Conservation (phyloP, 1,140 invertebrate species). For the Pseudomyrmex flavicornis region DNA sequence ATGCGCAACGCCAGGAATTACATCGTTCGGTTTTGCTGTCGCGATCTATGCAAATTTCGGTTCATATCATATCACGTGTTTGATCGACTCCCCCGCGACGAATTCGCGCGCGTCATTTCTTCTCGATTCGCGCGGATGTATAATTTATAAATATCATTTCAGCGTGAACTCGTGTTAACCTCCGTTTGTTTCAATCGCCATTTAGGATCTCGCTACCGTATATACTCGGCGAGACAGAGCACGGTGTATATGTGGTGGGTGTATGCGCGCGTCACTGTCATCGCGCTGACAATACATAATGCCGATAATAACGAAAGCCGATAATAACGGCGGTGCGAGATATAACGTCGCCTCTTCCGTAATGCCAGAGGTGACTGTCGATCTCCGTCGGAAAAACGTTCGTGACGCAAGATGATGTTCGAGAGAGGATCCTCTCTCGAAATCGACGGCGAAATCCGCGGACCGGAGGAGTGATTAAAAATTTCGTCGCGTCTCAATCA, state of each 20-base stretch:
- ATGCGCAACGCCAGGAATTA: constrained; percentile 21
- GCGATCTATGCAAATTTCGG: constrained; percentile 34
- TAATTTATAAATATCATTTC: constrained; percentile 2
- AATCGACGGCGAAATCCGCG: constrained; percentile 3
- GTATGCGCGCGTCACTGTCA: constrained; percentile 12
- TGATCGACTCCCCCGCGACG: not conserved
- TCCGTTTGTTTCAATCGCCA: constrained; percentile 15
- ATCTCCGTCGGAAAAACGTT: not conserved
- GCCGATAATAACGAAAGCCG: constrained; percentile 45
- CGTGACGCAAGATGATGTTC: constrained; percentile 17
- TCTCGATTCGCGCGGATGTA: constrained; percentile 9
- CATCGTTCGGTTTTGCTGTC: not conserved
- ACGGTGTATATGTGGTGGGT: not conserved
- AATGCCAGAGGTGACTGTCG: constrained; percentile 47
- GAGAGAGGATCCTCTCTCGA: not conserved
- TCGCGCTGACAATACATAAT: constrained; percentile 34
- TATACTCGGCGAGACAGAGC: not conserved
- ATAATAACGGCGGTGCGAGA: not conserved
- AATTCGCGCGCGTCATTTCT: not conserved
- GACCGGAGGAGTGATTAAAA: constrained; percentile 2
- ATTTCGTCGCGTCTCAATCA: not conserved
- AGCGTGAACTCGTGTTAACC: not conserved
- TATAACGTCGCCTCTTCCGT: constrained; percentile 51
- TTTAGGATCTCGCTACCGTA: constrained; percentile 8
- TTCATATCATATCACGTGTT: constrained; percentile 2